Evolutionary conservation across 2,113 vertebrate genomes (phyloP).

Genomic region (Pionites leucogaster): DNA sequence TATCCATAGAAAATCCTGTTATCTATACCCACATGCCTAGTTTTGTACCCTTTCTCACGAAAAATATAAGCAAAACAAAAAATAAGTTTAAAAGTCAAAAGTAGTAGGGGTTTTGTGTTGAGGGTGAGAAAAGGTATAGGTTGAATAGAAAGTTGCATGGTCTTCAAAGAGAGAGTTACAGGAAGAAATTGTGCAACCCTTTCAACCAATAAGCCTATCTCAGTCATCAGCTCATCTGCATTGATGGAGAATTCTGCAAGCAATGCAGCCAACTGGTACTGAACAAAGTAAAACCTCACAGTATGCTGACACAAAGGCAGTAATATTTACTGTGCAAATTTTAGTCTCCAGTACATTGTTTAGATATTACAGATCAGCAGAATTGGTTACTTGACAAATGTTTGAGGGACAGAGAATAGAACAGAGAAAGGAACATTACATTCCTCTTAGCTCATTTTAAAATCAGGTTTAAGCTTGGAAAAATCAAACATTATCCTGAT

Average conservation of each 20-base stretch:
- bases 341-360: not conserved
- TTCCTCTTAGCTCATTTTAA: not conserved
- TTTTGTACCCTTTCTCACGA: not conserved
- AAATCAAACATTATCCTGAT: not conserved
- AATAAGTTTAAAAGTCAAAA: not conserved
- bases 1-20: not conserved
- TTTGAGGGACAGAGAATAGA: not conserved
- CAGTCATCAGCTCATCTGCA: not conserved
- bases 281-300: not conserved
- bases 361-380: not conserved
- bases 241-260: not conserved
- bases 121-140: not conserved
- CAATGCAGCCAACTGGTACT: not conserved
- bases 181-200: not conserved
- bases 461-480: not conserved
- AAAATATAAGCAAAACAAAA: not conserved
- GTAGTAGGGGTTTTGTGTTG: not conserved
- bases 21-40: not conserved
- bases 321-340: not conserved
- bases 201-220: not conserved
- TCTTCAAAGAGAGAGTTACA: not conserved
- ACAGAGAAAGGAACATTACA: not conserved
- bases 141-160: not conserved
- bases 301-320: not conserved
- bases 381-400: not conserved